Base-by-base conservation (phyloP, 35 echinoderm and acorn worm genomes). In the Heliocidaris erythrogramma region DNA sequence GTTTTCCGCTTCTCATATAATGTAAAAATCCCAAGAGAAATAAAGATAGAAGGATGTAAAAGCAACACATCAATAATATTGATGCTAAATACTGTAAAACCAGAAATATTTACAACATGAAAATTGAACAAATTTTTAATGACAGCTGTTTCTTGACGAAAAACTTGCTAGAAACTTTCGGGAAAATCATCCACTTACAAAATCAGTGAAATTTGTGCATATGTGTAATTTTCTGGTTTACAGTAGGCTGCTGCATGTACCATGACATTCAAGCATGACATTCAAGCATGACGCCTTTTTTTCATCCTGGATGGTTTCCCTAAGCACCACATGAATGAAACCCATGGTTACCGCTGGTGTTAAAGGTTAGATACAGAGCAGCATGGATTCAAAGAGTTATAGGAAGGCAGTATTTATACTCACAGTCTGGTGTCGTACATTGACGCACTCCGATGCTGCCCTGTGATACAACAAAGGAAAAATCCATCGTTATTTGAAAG, bases 361-460 rank as follows among this genome's bases (percentile, higher is more conserved):
- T 7, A 78, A 78, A 24, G 65, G 65, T 8, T 56, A 56, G 52
- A 56, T 56, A 56, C 21, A 78, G n/a, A 27, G 27, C 7, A 27
- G 21, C 65, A 78, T 27, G 65, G 21, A 14, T 56, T 56, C 10
- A 56, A 56, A 56, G 52, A 56, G 52, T 12, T 2, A 13, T 56
- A 13, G 52, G 18, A 78, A 21, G 27, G 27, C 6, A 78, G 49
- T 48, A 92, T 30, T n/a, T 30, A 59, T 92, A 92, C 91, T 92
- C n/a, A 92, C 91, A 92, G 49, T 92, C 91, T 49, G 49, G 91
- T 49, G 4, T 92, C 91, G 50, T 52, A 59, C 91, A 92, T 92
- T 59, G 91, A 92, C 5, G 91, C 91, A 59, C 91, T 92, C 10
- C 91, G 91, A 24, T 92, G 91, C 48, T 92, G 47, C 30, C 91